Evolutionary conservation across 2,888 invertebrate genomes (phyloP).

Genomic region (Cephus nigrinus): DNA sequence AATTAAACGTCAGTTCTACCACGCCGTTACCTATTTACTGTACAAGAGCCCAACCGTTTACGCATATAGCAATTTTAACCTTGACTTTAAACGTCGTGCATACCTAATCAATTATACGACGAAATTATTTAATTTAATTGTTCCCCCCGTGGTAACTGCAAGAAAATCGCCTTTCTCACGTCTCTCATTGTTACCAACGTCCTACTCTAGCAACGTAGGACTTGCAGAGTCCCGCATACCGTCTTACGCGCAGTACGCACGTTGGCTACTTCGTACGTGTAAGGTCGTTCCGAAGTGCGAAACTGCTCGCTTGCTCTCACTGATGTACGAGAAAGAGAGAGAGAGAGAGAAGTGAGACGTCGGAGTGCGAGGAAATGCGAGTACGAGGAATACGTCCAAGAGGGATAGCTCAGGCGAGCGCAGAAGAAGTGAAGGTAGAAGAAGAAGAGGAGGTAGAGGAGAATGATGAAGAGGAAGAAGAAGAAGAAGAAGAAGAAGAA

Average conservation of each 20-base stretch:
- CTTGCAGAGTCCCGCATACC: not conserved
- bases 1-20: not conserved
- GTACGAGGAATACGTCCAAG: not conserved
- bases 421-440: not conserved
- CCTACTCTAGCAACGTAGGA: not conserved
- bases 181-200: not conserved
- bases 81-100: not conserved
- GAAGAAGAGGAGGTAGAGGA: not conserved
- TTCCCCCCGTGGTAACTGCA: not conserved
- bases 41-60: not conserved
- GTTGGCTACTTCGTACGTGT: not conserved
- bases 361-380: not conserved
- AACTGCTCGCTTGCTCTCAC: conserved; percentile 15
- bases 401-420: not conserved
- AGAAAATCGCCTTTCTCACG: conserved; percentile 4
- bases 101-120: not conserved
- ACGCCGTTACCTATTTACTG: not conserved
- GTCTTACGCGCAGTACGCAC: not conserved
- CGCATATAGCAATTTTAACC: not conserved
- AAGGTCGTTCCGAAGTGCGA: conserved; percentile 21
- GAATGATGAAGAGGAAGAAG: not conserved
- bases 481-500: not conserved
- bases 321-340: not conserved
- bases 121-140: not conserved
- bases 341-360: not conserved